Base-by-base conservation (phyloP, 2,797 vertebrate species). In the Pseudochaenichthys georgianus region DNA sequence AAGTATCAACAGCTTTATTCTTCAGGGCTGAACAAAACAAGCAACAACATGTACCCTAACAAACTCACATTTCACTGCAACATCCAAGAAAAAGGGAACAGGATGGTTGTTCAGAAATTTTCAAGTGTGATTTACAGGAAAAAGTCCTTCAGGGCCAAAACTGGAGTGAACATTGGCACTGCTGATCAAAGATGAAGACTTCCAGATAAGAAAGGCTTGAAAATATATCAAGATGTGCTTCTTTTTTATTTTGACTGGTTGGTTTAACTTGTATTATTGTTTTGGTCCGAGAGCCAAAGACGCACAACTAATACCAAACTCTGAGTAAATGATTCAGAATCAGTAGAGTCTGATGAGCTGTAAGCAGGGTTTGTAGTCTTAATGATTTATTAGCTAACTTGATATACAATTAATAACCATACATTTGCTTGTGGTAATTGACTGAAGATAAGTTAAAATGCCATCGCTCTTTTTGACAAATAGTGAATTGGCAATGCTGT, bases 111-210 rank as follows among this genome's bases (percentile, higher is more conserved):
- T 70, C 31, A 74, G 59, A 69, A 16, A n/a, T 46, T 54, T 57
- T 76, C 19, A 48, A 21, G 16, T 45, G 15, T 43, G 28, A 38
- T 60, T 57, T 21, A 66, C 47, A 57, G 70, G 60, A 77, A 67
- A 69, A 59, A 45, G 28, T 15, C 3, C 5, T 45, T 53, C 54
- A 19, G 63, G 51, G 52, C 73, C 46, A 69, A 73, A 66, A 9
- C 55, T 58, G 13, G n/a, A 72, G 38, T 34, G 31, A 75, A 75
- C 38, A 57, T 54, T 70, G 58, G 58, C 23, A 43, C 6, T 23
- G 31, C 60, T 66, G 65, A 79, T 77, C 64, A 75, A 77, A 80
- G 69, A 78, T 74, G 50, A 73, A 75, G 34, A n/a, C 17, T 79
- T 28, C 23, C 13, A 48, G 77, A 85, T 76, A 70, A 66, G 55